Conservation (phyloP, 2,888 invertebrate genomes). For the Ephialtes manifestator region DNA sequence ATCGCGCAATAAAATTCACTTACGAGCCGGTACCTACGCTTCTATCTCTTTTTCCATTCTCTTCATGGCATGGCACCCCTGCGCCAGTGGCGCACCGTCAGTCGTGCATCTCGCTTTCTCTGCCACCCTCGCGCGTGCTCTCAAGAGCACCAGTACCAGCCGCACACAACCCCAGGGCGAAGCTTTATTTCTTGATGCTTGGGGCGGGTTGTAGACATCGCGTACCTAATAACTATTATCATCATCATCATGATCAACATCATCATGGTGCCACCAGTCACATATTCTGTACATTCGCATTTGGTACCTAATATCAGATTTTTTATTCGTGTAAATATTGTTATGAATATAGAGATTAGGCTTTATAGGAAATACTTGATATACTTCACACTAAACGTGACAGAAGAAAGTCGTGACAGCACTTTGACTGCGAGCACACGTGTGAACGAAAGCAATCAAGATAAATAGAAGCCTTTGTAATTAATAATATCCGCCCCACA, state of each 20-base stretch:
- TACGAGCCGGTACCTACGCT: conserved; percentile 72
- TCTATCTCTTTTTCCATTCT: conserved; percentile 47
- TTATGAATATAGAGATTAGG: no score
- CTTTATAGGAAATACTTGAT: no score
- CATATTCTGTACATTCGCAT: conserved; percentile 18
- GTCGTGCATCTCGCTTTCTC: conserved; percentile 1
- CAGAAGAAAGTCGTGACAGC: no score
- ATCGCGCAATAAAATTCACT: conserved; percentile 84
- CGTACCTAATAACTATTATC: conserved; percentile 56
- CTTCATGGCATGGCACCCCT: background rate
- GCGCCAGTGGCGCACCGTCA: background rate
- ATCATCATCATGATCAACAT: conserved; percentile 60
- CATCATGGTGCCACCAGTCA: conserved; percentile 43
- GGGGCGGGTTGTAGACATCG: conserved; percentile 30
- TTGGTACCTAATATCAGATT: background rate
- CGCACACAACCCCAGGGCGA: conserved; percentile 45
- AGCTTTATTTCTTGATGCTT: conserved; percentile 45
- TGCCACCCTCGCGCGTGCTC: conserved; percentile 47
- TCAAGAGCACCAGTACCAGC: conserved; percentile 56
- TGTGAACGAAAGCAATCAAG: no score
- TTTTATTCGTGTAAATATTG: background rate
- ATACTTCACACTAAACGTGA: no score
- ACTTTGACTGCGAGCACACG: no score
- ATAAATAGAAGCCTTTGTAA: no score
- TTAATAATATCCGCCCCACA: no score